These are phyloP conservation scores for Serilophus lunatus DNA, from an alignment of 2,113 vertebrate genomes.

Conservation along the genomic window DNA sequence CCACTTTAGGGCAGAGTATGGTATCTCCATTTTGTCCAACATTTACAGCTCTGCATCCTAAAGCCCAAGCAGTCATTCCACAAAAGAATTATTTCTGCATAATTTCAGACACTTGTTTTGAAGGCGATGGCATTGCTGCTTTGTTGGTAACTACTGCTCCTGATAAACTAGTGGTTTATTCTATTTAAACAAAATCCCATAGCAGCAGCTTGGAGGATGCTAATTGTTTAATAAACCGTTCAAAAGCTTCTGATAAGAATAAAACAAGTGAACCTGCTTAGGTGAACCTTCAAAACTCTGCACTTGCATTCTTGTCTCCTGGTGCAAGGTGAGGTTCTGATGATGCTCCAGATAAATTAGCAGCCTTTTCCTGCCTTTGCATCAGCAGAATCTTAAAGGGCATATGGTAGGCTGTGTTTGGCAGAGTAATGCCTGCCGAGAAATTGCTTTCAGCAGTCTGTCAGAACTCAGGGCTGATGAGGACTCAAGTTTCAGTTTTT, in stretches of 20 bases:
- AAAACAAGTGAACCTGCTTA: neutral
- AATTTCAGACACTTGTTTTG: neutral
- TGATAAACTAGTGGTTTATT: neutral
- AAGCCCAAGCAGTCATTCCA: neutral
- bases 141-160: neutral
- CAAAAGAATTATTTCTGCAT: neutral
- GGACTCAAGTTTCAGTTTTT: neutral
- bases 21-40: neutral
- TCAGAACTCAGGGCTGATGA: neutral
- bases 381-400: constrained; percentile 29
- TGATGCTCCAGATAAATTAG: neutral
- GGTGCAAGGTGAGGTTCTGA: neutral
- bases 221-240: neutral
- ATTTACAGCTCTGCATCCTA: neutral
- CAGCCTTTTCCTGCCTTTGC: neutral
- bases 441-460: neutral
- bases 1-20: neutral
- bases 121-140: neutral
- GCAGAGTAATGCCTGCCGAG: neutral
- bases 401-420: neutral
- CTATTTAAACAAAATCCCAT: neutral
- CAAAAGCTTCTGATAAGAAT: neutral
- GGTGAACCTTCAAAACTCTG: neutral
- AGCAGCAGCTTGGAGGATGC: neutral
- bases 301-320: neutral